Evolutionary conservation across 1,140 invertebrate genomes (phyloP).

Genomic region (Aphidius ervi): DNA sequence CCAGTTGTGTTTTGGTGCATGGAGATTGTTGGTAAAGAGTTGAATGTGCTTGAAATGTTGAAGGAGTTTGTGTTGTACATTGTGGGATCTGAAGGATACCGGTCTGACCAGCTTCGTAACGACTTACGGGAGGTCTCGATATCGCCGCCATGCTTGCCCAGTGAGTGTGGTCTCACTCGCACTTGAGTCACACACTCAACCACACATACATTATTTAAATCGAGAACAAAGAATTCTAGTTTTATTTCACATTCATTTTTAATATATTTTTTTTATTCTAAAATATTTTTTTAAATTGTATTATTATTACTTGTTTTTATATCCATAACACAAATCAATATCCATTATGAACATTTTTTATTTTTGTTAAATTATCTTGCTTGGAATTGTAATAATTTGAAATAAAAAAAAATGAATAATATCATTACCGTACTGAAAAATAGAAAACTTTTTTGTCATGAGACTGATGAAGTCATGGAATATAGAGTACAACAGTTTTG

Average conservation of each 20-base stretch:
- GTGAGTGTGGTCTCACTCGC: not conserved
- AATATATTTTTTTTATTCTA: too few relatives aligned
- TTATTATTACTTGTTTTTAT: constrained; percentile 1
- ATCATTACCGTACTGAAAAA: too few relatives aligned
- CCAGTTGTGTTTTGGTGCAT: not conserved
- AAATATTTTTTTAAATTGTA: constrained; percentile 12
- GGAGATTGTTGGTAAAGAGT: not conserved
- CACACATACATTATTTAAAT: not conserved
- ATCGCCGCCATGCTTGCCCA: constrained; percentile 5
- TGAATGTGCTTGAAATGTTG: constrained; percentile 8
- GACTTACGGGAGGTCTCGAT: constrained; percentile 23
- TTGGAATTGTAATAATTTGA: too few relatives aligned
- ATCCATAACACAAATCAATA: not conserved
- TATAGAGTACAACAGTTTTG: too few relatives aligned
- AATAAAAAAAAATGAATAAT: too few relatives aligned
- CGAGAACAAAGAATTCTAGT: constrained; percentile 9
- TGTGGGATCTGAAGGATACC: constrained; percentile 27
- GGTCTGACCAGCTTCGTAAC: constrained; percentile 37
- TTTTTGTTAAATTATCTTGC: too few relatives aligned
- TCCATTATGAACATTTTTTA: not conserved
- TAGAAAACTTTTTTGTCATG: too few relatives aligned
- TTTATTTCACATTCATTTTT: too few relatives aligned
- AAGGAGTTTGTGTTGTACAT: constrained; percentile 26
- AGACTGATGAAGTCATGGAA: too few relatives aligned
- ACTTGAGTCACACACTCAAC: not conserved